Evolutionary conservation across 2,797 vertebrate species (phyloP).

Genomic region (Protonibea diacanthus): DNA sequence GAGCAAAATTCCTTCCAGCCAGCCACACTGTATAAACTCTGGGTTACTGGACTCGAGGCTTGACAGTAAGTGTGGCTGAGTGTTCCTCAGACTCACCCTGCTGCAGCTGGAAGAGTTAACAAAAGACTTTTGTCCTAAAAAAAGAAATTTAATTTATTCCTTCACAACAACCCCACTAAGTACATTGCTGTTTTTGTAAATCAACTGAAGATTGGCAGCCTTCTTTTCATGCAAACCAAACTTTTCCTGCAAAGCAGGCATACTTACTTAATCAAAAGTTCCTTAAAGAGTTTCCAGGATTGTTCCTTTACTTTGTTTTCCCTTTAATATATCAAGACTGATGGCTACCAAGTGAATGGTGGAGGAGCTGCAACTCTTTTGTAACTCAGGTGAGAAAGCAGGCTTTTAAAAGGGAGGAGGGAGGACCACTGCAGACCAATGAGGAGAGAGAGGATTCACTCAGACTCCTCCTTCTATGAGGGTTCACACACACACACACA

Average conservation of each 20-base stretch:
- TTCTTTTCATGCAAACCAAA: background rate
- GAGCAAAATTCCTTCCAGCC: constrained; percentile 5
- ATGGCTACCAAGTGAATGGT: constrained; percentile 23
- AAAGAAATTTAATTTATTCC: background rate
- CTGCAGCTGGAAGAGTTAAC: constrained; percentile 2
- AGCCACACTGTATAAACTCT: background rate
- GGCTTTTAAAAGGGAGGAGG: constrained; percentile 81
- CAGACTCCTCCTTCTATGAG: constrained; percentile 48
- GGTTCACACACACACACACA: constrained; percentile 7
- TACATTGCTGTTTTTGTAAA: background rate
- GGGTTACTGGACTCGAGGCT: background rate
- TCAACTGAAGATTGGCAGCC: background rate
- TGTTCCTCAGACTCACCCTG: constrained; percentile 11
- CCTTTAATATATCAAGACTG: background rate
- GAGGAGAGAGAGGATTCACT: constrained; percentile 15
- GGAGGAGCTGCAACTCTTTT: constrained; percentile 62
- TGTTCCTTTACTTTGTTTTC: constrained; percentile 12
- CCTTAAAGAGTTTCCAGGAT: background rate
- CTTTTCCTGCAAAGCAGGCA: constrained; percentile 11
- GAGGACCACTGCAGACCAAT: constrained; percentile 82
- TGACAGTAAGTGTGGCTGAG: background rate
- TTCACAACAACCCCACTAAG: background rate
- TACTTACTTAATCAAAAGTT: constrained; percentile 51
- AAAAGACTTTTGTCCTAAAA: background rate
- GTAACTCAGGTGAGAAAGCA: constrained; percentile 73